Evolutionary conservation across 92 coral and sea anemone species (phyloP).

Genomic region (Phenganax subtilis): DNA sequence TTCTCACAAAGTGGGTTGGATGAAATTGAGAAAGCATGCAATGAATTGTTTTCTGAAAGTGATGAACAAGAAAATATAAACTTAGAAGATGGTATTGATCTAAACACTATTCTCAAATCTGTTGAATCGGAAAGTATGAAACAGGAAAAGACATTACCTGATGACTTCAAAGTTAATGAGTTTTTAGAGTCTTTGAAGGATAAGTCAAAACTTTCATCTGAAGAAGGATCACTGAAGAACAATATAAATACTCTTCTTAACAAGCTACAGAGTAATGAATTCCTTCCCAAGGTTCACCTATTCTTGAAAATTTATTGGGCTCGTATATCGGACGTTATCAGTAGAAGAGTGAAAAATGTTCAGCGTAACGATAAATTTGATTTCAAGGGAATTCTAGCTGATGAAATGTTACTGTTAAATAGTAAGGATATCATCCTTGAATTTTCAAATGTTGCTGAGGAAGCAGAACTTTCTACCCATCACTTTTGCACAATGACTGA

Average conservation of each 20-base stretch:
- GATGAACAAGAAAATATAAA: conserved; percentile 9
- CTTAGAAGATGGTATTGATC: conserved; percentile 1
- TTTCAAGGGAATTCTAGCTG: conserved; percentile 12
- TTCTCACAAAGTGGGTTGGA: conserved; percentile 3
- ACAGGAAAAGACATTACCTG: conserved; percentile 7
- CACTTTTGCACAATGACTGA: conserved; percentile 18
- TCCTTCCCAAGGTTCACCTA: not conserved
- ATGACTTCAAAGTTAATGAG: not conserved
- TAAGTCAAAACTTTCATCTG: not conserved
- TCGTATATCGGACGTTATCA: not conserved
- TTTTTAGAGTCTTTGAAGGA: conserved; percentile 21
- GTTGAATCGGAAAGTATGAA: not conserved
- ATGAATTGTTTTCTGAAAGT: conserved; percentile 7
- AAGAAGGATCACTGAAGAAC: conserved; percentile 15
- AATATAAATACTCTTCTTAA: conserved; percentile 5
- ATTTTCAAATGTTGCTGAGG: conserved; percentile 10
- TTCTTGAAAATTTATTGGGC: conserved; percentile 19
- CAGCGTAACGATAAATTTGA: conserved; percentile 11
- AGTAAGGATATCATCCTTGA: not conserved
- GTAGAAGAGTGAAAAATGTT: conserved; percentile 4
- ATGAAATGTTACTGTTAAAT: conserved; percentile 23
- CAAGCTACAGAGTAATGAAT: not conserved
- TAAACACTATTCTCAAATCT: not conserved
- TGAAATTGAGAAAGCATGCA: conserved; percentile 1
- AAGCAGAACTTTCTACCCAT: conserved; percentile 8